Evolutionary conservation across 2,113 vertebrate genomes (phyloP), one percentile per base, ranked within the genome.

Genomic region (Misgurnus anguillicaudatus): DNA sequence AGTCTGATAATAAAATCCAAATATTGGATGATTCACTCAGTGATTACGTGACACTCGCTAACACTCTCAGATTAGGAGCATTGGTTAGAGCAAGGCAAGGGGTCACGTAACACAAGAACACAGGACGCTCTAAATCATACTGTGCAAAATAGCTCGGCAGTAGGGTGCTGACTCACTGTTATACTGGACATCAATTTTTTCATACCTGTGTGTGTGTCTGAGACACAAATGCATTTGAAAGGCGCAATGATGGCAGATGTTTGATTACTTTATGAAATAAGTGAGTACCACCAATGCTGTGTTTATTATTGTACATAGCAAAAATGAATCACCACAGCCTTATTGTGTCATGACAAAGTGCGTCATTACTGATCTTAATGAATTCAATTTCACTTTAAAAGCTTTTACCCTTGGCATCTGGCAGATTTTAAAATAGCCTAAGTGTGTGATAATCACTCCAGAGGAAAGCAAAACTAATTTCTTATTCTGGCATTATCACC

Each of bases 11-110:
- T 86, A 51, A 79, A 82, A 84, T 83, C 61, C 51, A 82, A 71
- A 81, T 81, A 80, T 14, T 71, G 48, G 51, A 84, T 87, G 85
- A 85, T 84, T 87, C 85, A 86, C 77, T 64, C 47, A 48, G 39
- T 69, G 62, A 64, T 71, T 79, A 62, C 77, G 48, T 62, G 76
- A 51, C 67, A 77, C 38, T 47, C 9, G 14, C 55, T 60, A 69
- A 57, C 24, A 24, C 63, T 16, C 55, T 64, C 63, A 42, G 55
- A 75, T 84, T 82, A 79, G 73, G 65, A 51, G 75, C 45, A 53
- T 62, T 53, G 73, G 67, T 17, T 57, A 58, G 19, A 77, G 73
- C 42, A 45, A 48, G 62, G 45, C 16, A 38, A 77, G 45, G 77
- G 78, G 64, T 79, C 77, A 85, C 45, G 72, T 84, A 66, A 81